Base-by-base conservation (phyloP, 2,888 invertebrate genomes). In the Phymatocera aterrima region DNA sequence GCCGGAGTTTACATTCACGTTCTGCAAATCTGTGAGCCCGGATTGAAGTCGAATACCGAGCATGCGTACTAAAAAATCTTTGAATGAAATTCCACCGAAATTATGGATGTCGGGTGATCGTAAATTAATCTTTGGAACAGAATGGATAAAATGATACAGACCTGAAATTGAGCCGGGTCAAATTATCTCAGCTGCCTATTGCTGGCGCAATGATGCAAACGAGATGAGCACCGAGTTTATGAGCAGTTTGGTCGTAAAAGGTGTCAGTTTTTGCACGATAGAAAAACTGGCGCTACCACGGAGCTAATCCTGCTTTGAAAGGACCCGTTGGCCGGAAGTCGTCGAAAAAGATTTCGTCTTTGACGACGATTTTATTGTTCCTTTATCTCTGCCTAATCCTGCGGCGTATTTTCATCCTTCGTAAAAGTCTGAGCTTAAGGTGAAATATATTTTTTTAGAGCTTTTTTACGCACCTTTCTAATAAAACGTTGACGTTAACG, bases 381-480 rank as follows among this genome's bases (percentile, higher is more conserved):
- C 72, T 51, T 72, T 72, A 72, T 72, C 72, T 72, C 72, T 51
- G 72, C 72, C 51, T 72, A 72, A 72, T 72, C 72, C 51, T 72
- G 72, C 72, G 72, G 72, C 72, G 72, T 72, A 72, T 72, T 72
- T 72, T 51, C 72, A 72, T 72, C 51, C 72, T 51, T 31, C 72
- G 72, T 72, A 51, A 72, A 72, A 72, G 51, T 70, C 70, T 48
- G 34, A 34, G 72, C 72, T 72, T 72, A 51, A 72, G 72, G 72
- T 51, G 48, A 34, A 72, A 72, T 72, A 72, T 72, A 72, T 68
- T 72, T 72, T 68, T 72, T 72, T 72, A 72, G 72, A 72, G 72
- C 72, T 18, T 72, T 51, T 72, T 51, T 34, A 72, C 72, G 48
- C 72, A 51, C 72, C 48, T 72, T 72, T 34, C 72, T 72, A 31